Conservation (phyloP, 2,113 vertebrate genomes). For the Oncorhynchus nerka region DNA sequence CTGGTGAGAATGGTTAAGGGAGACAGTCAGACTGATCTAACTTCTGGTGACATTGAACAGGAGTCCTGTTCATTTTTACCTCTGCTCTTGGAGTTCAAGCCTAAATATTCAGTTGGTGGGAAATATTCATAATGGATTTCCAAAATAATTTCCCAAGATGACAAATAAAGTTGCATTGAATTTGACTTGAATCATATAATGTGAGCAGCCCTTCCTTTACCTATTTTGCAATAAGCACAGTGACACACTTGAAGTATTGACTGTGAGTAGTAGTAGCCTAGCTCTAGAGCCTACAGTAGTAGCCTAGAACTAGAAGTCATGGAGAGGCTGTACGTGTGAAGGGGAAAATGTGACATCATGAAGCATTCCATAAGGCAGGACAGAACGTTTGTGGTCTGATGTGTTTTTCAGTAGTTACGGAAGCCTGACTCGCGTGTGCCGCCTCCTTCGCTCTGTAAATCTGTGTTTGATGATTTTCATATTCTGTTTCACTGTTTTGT, state of each 20-base stretch:
- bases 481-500: slow-evolving; percentile 48
- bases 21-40: background rate
- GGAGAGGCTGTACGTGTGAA: slow-evolving; percentile 41
- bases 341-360: slow-evolving; percentile 70
- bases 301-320: slow-evolving; percentile 27
- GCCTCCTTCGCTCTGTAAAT: slow-evolving; percentile 34
- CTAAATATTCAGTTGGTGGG: background rate
- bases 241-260: background rate
- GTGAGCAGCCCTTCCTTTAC: background rate
- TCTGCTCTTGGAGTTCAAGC: slow-evolving; percentile 25
- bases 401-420: slow-evolving; percentile 65
- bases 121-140: background rate
- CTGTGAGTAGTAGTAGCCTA: background rate
- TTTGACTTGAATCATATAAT: background rate
- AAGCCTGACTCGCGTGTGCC: slow-evolving; percentile 55
- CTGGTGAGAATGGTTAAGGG: background rate
- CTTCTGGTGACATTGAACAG: slow-evolving; percentile 38
- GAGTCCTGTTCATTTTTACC: background rate
- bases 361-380: slow-evolving; percentile 42
- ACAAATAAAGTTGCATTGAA: background rate
- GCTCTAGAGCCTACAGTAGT: background rate
- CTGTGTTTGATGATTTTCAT: slow-evolving; percentile 48
- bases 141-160: background rate
- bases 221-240: background rate
- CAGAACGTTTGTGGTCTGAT: slow-evolving; percentile 56